Base-by-base conservation (phyloP, 2,113 vertebrate genomes). In the Microcebus jonahi region DNA sequence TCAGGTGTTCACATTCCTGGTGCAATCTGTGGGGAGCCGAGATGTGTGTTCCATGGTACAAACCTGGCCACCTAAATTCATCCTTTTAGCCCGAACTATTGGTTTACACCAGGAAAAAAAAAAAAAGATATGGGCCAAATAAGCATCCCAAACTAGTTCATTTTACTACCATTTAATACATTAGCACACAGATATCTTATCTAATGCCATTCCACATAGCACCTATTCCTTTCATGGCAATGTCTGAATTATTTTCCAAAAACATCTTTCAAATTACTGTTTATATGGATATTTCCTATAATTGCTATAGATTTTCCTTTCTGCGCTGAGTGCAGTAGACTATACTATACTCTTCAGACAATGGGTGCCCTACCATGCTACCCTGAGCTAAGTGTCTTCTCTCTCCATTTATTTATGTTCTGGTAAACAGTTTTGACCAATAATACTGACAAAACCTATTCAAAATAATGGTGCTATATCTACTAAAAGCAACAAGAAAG, bases 381-480 rank as follows among this genome's bases (percentile, higher is more conserved):
- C 53, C 36, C 63, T n/a, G 86, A 97, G 20, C 70, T 50, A 67
- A 50, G 7, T 55, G 45, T 73, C 67, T 77, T 29, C 73, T 88
- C 48, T 63, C 93, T 92, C 68, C 27, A 75, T 34, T 61, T 81
- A 57, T 76, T 57, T 96, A 63, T 81, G 77, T 73, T 81, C 82
- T 57, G 45, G 34, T 50, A 90, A 94, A 91, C 31, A 73, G 39
- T 34, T 75, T 42, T 77, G 77, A 94, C 71, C 81, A 92, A 76
- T n/a, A 71, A 94, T 21, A 50, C 80, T 67, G 68, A 95, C 55
- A 57, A 79, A 76, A 75, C 57, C 50, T 83, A 6, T 89, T 90
- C 67, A 93, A 65, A 65, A 96, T 79, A 27, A 91, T 8, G 39
- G 42, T 73, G 50, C 55, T 59, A 23, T 48, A 12, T 48, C 67